Evolutionary conservation across 2,888 invertebrate species (phyloP), one percentile per base, ranked within the genome.

Genomic region (Drosophila imparisetae): DNA sequence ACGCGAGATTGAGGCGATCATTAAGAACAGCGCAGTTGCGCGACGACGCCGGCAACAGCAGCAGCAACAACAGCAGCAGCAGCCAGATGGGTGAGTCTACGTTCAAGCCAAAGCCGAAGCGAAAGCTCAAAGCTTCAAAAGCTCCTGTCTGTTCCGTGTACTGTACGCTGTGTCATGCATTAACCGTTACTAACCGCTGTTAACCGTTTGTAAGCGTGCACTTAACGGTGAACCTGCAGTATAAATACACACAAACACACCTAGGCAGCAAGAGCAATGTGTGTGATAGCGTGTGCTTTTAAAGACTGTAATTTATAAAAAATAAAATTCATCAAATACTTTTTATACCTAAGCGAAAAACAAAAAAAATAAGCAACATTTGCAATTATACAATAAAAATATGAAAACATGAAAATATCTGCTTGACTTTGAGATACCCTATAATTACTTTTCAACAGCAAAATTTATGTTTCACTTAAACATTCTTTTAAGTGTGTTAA

Each of bases 11-110:
- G 92, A 93, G 53, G 92, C 92, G 54, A 94, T 94, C 49, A 93
- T 95, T 73, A 93, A 93, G 76, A 93, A 93, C 72, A 94, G 94
- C 81, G 93, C 93, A 7, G 92, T 93, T 30, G 92, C 93, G 27
- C 90, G 93, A 59, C 89, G 93, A 32, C 92, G 93, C 55, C 91
- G 92, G 27, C 94, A 93, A 83, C 92, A 93, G 21, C 86, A 83
- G 18, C 83, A 77, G 7, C 79, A 74, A 0, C 80, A 79, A 2
- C 79, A 79, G 24, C 29, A 77, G 18, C 74, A 75, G 38, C 78
- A 68, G 62, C 77, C 83, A 54, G 92, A 94, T 91, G 94, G 93
- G 94, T 94, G 92, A 94, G 94, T 94, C 65, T 53, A 65, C 61
- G 71, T 73, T 71, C 73, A 70, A 55, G 61, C 62, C 32, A 67